Evolutionary conservation across 2,888 invertebrate species (phyloP), one percentile per base, ranked within the genome.

Genomic region (Pyrocoelia pectoralis): DNA sequence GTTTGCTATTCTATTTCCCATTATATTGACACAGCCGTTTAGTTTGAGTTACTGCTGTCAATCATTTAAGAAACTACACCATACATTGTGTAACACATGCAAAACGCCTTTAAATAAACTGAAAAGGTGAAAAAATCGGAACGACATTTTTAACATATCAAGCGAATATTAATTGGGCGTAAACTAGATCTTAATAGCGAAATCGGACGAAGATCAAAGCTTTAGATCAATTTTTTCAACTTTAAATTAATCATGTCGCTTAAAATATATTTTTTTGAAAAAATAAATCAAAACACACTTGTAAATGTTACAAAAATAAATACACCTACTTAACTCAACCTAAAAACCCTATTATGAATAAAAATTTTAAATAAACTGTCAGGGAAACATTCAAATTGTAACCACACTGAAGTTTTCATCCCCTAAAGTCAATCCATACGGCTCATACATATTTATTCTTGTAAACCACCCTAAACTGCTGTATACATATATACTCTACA

Each of bases 1-100:
- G 75, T 51, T 41, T 58, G 63, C 62, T 61, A 56, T 56, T 59
- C 62, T 51, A 62, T 63, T 56, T 64, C 59, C 74, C 66, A 65
- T 66, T 70, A 68, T 79, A 76, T 80, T 80, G 78, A 80, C 80
- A 80, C 80, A 80, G 80, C 80, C 80, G 80, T 75, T 74, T 72
- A 74, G 64, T 43, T 19, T 43, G 56, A 67, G 60, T 65, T 59
- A 61, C 57, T 62, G 52, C 73, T 75, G 79, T 79, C 79, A 79
- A 78, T 79, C 79, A 79, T 59, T 49, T 38, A 57, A 67, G 48
- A 52, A 43, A 49, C 13, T 28, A 52, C 28, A 38, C 55, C 49
- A 6, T 10, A 24, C 40, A 58, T 52, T 58, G 52, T 52, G 13
- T 14, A 41, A n/a, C n/a, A n/a, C n/a, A n/a, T n/a, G n/a, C n/a